Conservation (phyloP, 2,797 vertebrate genomes). For the Pseudochaenichthys georgianus region DNA sequence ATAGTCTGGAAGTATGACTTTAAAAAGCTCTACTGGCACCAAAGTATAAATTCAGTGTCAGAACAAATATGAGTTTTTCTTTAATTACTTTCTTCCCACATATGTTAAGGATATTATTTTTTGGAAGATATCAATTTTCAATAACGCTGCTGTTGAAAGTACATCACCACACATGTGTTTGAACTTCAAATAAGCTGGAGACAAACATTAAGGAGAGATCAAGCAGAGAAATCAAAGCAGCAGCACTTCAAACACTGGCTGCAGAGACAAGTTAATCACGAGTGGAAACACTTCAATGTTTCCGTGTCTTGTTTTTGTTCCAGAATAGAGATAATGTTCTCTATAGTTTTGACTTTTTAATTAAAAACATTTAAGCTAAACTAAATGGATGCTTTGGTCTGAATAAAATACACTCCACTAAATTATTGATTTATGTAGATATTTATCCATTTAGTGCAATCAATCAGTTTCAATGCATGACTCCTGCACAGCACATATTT, state of each 20-base stretch:
- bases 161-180: constrained; percentile 48
- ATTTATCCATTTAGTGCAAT: constrained; percentile 5
- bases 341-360: not conserved
- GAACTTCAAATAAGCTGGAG: constrained; percentile 56
- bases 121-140: constrained; percentile 15
- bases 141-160: constrained; percentile 39
- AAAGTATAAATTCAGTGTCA: constrained; percentile 22
- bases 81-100: constrained; percentile 38
- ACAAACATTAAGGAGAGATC: constrained; percentile 47
- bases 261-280: constrained; percentile 34
- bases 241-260: constrained; percentile 49
- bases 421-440: constrained; percentile 10
- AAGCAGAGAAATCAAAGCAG: constrained; percentile 48
- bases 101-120: constrained; percentile 42
- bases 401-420: not conserved
- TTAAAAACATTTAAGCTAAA: not conserved
- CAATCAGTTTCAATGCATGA: constrained; percentile 10
- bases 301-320: not conserved
- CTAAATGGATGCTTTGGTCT: not conserved
- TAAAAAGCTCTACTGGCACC: constrained; percentile 1
- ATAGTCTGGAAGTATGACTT: not conserved
- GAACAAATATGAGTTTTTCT: constrained; percentile 18
- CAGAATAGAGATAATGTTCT: not conserved
- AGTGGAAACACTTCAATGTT: constrained; percentile 27
- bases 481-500: not conserved